Conservation (phyloP, 2,797 vertebrate genomes). For the Pelochelys cantorii region DNA sequence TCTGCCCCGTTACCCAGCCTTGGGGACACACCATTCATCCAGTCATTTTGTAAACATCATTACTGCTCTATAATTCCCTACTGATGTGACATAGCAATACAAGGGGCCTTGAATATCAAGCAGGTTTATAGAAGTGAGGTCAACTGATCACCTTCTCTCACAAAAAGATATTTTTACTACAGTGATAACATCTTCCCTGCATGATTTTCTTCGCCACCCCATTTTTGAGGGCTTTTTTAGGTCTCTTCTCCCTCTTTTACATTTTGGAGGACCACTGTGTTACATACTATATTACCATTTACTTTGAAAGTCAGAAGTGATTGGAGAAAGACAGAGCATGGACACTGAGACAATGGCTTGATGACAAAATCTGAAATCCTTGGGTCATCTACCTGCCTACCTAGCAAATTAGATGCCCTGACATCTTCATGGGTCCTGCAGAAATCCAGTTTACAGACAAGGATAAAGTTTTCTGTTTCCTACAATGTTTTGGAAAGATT, state of each 20-base stretch:
- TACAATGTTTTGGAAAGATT: conserved; percentile 36
- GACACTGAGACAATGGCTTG: neutral
- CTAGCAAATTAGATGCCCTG: conserved; percentile 8
- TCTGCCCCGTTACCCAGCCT: neutral
- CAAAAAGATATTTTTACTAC: fast-evolving
- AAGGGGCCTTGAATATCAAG: neutral
- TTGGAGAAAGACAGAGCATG: neutral
- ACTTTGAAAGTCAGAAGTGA: neutral
- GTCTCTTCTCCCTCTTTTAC: neutral
- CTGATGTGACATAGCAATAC: neutral
- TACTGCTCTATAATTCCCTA: neutral
- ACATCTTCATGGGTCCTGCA: neutral
- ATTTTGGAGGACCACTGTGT: neutral
- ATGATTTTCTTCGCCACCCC: fast-evolving
- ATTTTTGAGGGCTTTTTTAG: neutral
- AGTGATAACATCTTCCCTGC: neutral
- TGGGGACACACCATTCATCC: neutral
- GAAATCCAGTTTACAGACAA: conserved; percentile 29
- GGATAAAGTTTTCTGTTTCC: conserved; percentile 8
- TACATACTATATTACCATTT: neutral
- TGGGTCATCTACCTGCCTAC: neutral
- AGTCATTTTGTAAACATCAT: neutral
- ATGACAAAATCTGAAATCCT: neutral
- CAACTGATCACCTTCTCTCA: neutral
- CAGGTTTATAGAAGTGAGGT: neutral